Evolutionary conservation across 2,113 vertebrate species (phyloP).

Genomic region (Vombatus ursinus): DNA sequence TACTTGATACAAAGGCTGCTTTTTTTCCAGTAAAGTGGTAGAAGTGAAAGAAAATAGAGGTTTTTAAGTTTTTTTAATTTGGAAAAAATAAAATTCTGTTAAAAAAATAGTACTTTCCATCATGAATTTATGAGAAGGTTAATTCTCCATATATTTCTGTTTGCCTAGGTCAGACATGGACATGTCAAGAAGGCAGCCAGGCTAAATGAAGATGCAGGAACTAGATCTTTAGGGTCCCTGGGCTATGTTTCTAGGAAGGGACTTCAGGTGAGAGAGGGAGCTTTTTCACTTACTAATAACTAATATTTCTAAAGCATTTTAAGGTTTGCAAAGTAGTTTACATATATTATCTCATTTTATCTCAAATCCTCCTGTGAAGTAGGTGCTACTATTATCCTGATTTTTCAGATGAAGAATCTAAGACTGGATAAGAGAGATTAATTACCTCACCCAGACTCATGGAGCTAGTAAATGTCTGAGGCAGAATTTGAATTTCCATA

Average conservation of each 20-base stretch:
- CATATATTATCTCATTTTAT: not conserved
- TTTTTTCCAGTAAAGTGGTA: not conserved
- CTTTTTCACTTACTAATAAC: not conserved
- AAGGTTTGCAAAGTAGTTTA: not conserved
- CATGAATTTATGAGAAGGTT: constrained; percentile 5
- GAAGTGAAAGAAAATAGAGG: not conserved
- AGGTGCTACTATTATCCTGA: not conserved
- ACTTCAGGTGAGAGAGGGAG: not conserved
- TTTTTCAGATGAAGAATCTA: not conserved
- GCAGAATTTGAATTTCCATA: not conserved
- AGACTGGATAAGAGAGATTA: no score
- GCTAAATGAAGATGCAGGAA: not conserved
- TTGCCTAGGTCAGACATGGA: constrained; percentile 9
- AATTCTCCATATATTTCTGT: not conserved
- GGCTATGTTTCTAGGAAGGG: constrained; percentile 32
- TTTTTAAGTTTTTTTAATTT: not conserved
- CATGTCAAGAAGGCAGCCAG: constrained; percentile 5
- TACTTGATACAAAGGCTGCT: not conserved
- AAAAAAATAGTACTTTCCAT: not conserved
- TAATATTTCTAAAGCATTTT: not conserved
- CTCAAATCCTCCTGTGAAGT: not conserved
- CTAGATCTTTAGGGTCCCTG: no score
- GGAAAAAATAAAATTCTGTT: no score
- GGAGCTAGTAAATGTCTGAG: not conserved
- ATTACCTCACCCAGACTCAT: no score